Evolutionary conservation across 1,140 invertebrate genomes (phyloP).

Genomic region (Drosophila cardini): DNA sequence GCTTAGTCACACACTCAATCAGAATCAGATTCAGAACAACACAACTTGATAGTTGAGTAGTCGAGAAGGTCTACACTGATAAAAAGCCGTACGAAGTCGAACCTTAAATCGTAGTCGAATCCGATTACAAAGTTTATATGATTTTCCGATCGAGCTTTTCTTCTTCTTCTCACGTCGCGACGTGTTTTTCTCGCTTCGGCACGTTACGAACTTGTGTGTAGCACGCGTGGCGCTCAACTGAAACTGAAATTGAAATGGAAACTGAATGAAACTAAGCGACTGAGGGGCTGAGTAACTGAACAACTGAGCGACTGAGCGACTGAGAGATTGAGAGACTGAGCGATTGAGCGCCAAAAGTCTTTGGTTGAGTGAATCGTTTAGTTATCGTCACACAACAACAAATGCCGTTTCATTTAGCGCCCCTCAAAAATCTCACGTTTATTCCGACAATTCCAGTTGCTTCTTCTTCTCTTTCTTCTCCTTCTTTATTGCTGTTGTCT

Average conservation of each 20-base stretch:
- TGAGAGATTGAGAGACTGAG: neutral
- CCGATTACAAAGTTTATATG: neutral
- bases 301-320: neutral
- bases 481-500: constrained; percentile 9
- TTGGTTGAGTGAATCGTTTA: constrained; percentile 17
- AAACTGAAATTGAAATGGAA: constrained; percentile 75
- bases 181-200: neutral
- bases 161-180: neutral
- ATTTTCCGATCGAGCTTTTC: neutral
- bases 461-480: constrained; percentile 20
- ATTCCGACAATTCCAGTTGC: constrained; percentile 12
- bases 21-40: constrained; percentile 54
- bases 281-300: constrained; percentile 7
- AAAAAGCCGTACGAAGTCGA: neutral
- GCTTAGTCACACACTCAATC: constrained; percentile 66
- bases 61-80: constrained; percentile 17
- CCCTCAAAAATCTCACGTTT: constrained; percentile 37
- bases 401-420: constrained; percentile 31
- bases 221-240: constrained; percentile 77
- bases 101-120: neutral
- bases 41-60: constrained; percentile 37
- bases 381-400: constrained; percentile 47
- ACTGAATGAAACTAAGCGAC: constrained; percentile 59
- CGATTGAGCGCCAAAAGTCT: constrained; percentile 2
- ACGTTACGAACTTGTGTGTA: constrained; percentile 52